phyloP scores from a whole-genome alignment of 2,797 vertebrate species.

The Notamacropus eugenii region DNA sequence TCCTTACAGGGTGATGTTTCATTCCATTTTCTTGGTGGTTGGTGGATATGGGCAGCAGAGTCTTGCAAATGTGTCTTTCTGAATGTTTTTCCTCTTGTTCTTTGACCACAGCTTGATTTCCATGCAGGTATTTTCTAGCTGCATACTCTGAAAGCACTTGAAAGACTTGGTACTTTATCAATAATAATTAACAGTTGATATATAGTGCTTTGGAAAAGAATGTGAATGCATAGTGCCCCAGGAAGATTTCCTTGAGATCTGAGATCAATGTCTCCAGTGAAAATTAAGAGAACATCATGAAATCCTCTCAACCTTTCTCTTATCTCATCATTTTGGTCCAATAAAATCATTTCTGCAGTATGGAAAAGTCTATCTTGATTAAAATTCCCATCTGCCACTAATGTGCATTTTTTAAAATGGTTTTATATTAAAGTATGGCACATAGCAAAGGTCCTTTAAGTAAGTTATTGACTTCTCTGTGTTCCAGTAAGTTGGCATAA shows the following conservation, averaged over 20 bases:
- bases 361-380: conserved; percentile 57
- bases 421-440: conserved; percentile 33
- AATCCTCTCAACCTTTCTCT: conserved; percentile 74
- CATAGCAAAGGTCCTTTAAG: neutral
- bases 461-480: neutral
- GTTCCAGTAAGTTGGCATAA: neutral
- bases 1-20: neutral
- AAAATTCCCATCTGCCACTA: conserved; percentile 33
- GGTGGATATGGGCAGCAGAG: neutral
- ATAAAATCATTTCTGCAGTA: conserved; percentile 65
- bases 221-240: conserved; percentile 61
- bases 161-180: conserved; percentile 51
- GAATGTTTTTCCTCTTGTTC: neutral
- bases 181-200: conserved; percentile 74
- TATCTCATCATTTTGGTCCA: conserved; percentile 76
- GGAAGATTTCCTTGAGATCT: conserved; percentile 60
- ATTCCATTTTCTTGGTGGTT: neutral
- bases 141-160: neutral
- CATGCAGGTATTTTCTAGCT: neutral
- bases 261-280: conserved; percentile 72
- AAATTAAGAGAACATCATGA: conserved; percentile 76
- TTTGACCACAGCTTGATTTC: neutral
- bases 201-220: conserved; percentile 70
- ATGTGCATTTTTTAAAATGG: neutral
- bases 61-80: neutral